phyloP scores from a whole-genome alignment of 2,797 vertebrate species.

The Synanceia verrucosa region DNA sequence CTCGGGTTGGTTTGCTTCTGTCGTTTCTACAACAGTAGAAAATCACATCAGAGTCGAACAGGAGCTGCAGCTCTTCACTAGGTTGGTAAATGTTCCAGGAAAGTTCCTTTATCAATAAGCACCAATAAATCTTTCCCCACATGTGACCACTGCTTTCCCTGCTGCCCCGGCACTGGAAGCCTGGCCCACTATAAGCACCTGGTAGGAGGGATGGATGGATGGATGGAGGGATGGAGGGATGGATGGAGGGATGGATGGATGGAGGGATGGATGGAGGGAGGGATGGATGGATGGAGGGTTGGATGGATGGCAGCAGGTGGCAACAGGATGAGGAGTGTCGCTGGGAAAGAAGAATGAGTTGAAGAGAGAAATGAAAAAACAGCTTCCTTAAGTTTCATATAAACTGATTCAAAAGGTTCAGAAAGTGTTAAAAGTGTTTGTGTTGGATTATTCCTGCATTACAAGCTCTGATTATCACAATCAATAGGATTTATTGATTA shows the following conservation, averaged over 20 bases:
- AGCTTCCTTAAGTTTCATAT: no score
- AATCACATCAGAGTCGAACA: background rate
- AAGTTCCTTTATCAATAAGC: slow-evolving; percentile 10
- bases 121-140: slow-evolving; percentile 33
- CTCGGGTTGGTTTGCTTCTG: background rate
- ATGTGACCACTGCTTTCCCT: slow-evolving; percentile 11
- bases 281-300: slow-evolving; percentile 64
- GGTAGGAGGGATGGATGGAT: slow-evolving; percentile 36
- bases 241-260: slow-evolving; percentile 64
- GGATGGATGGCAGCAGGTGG: slow-evolving; percentile 68
- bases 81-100: background rate
- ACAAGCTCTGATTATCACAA: background rate
- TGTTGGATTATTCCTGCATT: background rate
- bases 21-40: background rate
- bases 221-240: no score
- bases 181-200: slow-evolving; percentile 38
- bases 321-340: slow-evolving; percentile 12
- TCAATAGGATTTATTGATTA: background rate
- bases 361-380: no score
- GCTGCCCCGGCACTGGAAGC: background rate
- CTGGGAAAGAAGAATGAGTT: background rate
- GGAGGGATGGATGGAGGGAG: slow-evolving; percentile 63
- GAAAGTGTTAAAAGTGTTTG: no score
- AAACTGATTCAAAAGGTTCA: no score
- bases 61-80: no score